A percentile compares a stretch with the other conserved stretches of the same genome.
These are phyloP conservation scores for Chorisops tibialis DNA, from an alignment of 2,888 invertebrate species.

Conservation along the genomic window DNA sequence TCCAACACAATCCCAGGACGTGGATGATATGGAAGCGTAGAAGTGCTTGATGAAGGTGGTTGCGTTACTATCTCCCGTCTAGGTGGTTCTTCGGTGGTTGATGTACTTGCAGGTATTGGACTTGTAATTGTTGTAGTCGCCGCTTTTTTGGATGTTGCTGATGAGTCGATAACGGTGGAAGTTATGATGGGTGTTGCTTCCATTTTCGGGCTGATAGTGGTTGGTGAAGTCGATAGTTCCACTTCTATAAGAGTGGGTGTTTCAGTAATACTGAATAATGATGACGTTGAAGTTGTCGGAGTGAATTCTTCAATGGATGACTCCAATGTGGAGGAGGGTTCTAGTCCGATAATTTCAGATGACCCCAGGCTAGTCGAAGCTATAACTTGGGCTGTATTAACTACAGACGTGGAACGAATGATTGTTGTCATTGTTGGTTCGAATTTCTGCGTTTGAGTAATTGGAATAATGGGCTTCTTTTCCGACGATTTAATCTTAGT, in stretches of 20 bases:
- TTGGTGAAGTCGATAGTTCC: neutral
- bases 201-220: neutral
- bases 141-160: conserved; percentile 30
- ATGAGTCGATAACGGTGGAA: conserved; percentile 23
- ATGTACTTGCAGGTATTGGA: neutral
- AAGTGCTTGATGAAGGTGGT: conserved; percentile 35
- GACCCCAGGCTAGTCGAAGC: conserved; percentile 44
- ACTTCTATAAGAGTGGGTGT: conserved; percentile 28
- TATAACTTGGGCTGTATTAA: conserved; percentile 40
- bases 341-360: conserved; percentile 42
- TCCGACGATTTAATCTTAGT: conserved; percentile 45
- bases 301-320: conserved; percentile 47
- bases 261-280: conserved; percentile 34
- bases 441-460: conserved; percentile 42
- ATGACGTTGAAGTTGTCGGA: conserved; percentile 16
- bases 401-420: conserved; percentile 45
- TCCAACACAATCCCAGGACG: conserved; percentile 83
- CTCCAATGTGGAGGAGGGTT: conserved; percentile 38
- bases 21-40: conserved; percentile 60
- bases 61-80: conserved; percentile 32
- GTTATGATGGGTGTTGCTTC: neutral
- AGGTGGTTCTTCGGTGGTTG: conserved; percentile 29
- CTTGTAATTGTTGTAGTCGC: conserved; percentile 7
- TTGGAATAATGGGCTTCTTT: conserved; percentile 37
- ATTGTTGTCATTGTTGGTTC: conserved; percentile 42